phyloP scores from a whole-genome alignment of 2,888 invertebrate species.

The Antheraea assamensis region DNA sequence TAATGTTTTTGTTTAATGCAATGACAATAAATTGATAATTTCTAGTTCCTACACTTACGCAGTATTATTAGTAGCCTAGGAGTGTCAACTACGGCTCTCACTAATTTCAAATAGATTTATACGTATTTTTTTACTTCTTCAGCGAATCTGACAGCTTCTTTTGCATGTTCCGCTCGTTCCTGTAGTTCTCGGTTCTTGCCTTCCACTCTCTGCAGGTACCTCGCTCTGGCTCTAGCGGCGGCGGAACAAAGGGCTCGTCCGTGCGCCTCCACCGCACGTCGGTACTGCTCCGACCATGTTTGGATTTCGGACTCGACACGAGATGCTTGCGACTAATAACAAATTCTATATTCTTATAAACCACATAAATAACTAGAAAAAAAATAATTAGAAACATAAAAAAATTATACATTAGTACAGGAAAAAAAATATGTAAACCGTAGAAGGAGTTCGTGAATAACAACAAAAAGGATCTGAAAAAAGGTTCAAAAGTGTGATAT shows the following conservation, averaged over 20 bases:
- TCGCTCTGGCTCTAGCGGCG: slow-evolving; percentile 76
- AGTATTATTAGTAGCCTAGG: no score
- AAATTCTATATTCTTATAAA: neutral
- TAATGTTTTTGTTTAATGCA: no score
- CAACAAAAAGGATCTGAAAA: no score
- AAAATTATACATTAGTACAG: no score
- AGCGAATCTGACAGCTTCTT: slow-evolving; percentile 84
- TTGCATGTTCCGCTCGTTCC: slow-evolving; percentile 79
- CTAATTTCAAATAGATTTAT: neutral
- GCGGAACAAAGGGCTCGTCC: slow-evolving; percentile 78
- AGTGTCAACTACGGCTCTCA: neutral
- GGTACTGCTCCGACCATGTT: slow-evolving; percentile 85
- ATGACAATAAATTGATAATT: no score
- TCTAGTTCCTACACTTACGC: no score
- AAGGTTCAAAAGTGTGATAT: no score
- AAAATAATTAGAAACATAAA: neutral
- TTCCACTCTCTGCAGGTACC: slow-evolving; percentile 69
- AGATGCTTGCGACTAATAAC: slow-evolving; percentile 61
- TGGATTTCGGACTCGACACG: slow-evolving; percentile 84
- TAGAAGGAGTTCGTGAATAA: no score
- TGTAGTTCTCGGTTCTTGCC: slow-evolving; percentile 70
- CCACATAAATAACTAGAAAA: neutral
- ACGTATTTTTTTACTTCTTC: slow-evolving; percentile 72
- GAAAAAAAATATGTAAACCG: no score
- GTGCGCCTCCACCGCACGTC: slow-evolving; percentile 84